Evolutionary conservation across 2,797 vertebrate species (phyloP), one percentile per base, ranked within the genome.

Genomic region (Cynopterus sphinx): DNA sequence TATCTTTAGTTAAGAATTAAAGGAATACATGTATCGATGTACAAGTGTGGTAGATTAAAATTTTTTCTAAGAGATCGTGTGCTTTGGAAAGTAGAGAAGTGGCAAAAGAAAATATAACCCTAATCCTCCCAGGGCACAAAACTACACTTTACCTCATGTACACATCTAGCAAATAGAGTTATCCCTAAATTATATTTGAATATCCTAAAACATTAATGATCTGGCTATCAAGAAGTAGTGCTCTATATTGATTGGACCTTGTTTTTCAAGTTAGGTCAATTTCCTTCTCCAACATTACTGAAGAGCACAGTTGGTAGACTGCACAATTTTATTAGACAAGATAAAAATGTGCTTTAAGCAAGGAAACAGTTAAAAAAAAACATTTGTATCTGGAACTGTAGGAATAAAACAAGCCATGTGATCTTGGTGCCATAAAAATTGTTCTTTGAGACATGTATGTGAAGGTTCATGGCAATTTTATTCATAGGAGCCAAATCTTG

Each of bases 1-100:
- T 63, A 53, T 77, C 33, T 41, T 87, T 70, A 81, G 67, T 74
- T 65, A 51, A 91, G 73, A 83, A 85, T 33, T 94, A 65, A 92
- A 74, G 46, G 51, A 75, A 19, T 75, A 31, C 33, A 87, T 6
- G 33, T 31, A 77, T 61, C 68, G 70, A 51, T 77, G 22, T 77
- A 53, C 28, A 70, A 36, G 51, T 51, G n/a, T 87, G 63, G 22
- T 46, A 31, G 39, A 71, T 39, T 90, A 33, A 93, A 87, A 71
- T n/a, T 67, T 90, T 71, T 83, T 17, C 51, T 46, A 71, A 46
- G 65, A 86, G 65, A 31, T 43, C 13, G 46, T 24, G 22, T 67
- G 7, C 36, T 88, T 88, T 88, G 39, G 57, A 67, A 10, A 51
- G 13, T 26, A 83, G 9, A 10, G 9, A 90, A 36, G 39, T 68